Evolutionary conservation across 2,113 vertebrate species (phyloP).

Genomic region (Proteles cristata): DNA sequence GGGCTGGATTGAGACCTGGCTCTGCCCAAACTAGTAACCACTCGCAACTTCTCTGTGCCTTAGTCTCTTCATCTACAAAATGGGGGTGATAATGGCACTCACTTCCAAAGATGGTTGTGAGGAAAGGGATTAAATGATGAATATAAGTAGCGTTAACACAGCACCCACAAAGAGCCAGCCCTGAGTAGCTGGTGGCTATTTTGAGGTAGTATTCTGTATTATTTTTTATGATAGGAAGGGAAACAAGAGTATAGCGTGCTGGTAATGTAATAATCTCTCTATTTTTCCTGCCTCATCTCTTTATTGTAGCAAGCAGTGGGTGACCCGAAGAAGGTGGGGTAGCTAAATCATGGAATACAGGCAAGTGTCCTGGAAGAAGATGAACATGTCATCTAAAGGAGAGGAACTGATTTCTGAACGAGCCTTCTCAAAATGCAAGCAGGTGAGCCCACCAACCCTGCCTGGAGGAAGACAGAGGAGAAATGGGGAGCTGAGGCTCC

Average conservation of each 20-base stretch:
- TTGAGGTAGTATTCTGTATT: background rate
- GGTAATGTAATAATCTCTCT: background rate
- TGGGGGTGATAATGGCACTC: accelerated
- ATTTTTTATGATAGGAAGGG: background rate
- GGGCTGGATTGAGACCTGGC: no score
- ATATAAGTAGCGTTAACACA: accelerated
- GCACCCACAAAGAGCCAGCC: accelerated
- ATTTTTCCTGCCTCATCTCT: background rate
- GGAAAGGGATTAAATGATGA: background rate
- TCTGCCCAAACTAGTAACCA: background rate
- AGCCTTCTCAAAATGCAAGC: background rate
- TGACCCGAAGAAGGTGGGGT: background rate
- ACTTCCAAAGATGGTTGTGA: background rate
- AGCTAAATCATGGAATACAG: background rate
- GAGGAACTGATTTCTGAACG: background rate
- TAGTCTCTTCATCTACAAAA: background rate
- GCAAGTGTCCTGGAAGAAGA: background rate
- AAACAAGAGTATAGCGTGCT: background rate
- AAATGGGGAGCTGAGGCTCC: no score
- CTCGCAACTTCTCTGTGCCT: accelerated
- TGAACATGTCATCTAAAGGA: accelerated
- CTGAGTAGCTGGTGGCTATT: no score
- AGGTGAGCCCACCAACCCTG: background rate
- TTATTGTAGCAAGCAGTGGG: background rate
- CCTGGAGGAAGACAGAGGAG: background rate